A percentile compares a stretch with the other conserved stretches of the same genome.
Evolutionary conservation across 2,797 vertebrate genomes (phyloP).

Genomic region (Anabacerthia variegaticeps): DNA sequence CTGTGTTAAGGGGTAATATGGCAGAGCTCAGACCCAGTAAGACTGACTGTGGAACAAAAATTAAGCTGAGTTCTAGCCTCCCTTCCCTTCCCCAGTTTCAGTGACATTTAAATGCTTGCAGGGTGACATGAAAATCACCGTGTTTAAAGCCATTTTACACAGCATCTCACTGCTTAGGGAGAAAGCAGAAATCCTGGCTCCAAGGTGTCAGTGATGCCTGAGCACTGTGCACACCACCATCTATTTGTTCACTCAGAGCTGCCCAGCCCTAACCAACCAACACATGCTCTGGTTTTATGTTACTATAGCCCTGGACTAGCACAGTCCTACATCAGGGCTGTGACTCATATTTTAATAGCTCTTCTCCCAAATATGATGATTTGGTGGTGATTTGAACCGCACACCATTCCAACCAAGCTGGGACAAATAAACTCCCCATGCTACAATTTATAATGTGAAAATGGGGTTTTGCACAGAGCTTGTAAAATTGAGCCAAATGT

Average conservation of each 20-base stretch:
- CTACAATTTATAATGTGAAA: neutral
- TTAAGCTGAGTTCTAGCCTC: neutral
- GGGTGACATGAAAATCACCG: neutral
- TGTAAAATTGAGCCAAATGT: neutral
- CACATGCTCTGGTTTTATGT: neutral
- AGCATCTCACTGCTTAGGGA: neutral
- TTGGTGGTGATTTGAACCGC: neutral
- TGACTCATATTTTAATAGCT: neutral
- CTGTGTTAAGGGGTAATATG: rapidly evolving
- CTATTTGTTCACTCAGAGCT: rapidly evolving
- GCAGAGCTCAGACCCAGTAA: neutral
- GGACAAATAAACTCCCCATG: neutral
- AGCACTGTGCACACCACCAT: rapidly evolving
- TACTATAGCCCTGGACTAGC: neutral
- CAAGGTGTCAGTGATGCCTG: rapidly evolving
- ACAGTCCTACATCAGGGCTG: neutral
- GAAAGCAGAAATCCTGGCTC: neutral
- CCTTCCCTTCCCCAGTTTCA: neutral
- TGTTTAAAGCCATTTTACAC: neutral
- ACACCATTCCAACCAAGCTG: neutral
- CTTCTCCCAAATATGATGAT: neutral
- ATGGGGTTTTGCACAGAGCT: neutral
- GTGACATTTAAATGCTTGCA: neutral
- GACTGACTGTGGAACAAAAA: neutral
- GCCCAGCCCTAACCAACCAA: neutral